Evolutionary conservation across 2,113 vertebrate genomes (phyloP), one percentile per base, ranked within the genome.

Genomic region (Ptychochromis oligacanthus): DNA sequence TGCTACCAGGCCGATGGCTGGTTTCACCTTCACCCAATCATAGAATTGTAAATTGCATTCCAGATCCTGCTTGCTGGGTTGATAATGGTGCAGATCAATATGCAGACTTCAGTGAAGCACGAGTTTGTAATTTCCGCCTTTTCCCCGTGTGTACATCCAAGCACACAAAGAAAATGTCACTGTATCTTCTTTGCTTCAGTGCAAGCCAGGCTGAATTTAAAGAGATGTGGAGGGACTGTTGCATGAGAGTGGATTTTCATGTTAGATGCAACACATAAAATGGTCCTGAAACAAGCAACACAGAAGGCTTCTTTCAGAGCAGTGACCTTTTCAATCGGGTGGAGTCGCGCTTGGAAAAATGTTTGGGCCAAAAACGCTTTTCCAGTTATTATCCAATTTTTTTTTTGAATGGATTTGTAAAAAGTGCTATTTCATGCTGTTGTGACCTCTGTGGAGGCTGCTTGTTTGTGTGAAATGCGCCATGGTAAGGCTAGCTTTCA

Each of bases 301-400:
- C 92, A 90, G 87, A 79, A 26, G 80, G 80, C 85, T 81, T 84
- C 90, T 90, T 95, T 93, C 81, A 89, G 54, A 79, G 28, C 5
- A 43, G 14, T 87, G 93, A 93, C 91, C 92, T 94, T 95, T 92
- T 58, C 60, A 82, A 75, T 81, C 11, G 89, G 92, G 94, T 93
- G 93, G 91, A 88, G 93, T 87, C 40, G 62, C n/a, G 52, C 83
- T 83, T 91, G 86, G 86, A 85, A 93, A 89, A 88, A 85, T 75
- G 76, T 83, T 77, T 81, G 77, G 46, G 77, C 77, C 74, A 65
- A 82, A 85, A 85, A 79, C 2, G 1, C 18, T 82, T 88, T 92
- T 81, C 65, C 65, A 77, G 76, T 80, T 58, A 84, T 80, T 88
- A 83, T 86, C 61, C 56, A 59, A 84, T 75, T 8, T 77, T 82